These are phyloP conservation scores for Orthosia gothica DNA, from an alignment of 2,888 invertebrate genomes.

Conservation along the genomic window DNA sequence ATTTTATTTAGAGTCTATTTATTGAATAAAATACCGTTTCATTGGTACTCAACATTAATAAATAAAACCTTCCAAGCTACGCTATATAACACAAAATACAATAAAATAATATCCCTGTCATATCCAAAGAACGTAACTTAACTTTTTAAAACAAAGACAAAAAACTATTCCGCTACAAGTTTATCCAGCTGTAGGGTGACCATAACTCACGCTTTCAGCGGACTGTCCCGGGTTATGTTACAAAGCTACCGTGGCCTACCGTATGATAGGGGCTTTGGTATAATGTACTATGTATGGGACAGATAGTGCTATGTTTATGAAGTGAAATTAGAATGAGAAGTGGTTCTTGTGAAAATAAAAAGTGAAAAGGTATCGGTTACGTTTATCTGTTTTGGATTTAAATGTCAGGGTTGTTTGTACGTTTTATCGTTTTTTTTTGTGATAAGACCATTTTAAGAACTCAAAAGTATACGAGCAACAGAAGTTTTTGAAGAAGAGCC, in stretches of 20 bases:
- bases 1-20: no score
- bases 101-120: slow-evolving; percentile 73
- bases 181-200: slow-evolving; percentile 72
- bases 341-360: slow-evolving; percentile 12
- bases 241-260: slow-evolving; percentile 61
- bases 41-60: neutral
- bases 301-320: slow-evolving; percentile 36
- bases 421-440: neutral
- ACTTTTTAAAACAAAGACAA: slow-evolving; percentile 74
- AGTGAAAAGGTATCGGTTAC: slow-evolving; percentile 17
- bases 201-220: slow-evolving; percentile 65
- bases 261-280: slow-evolving; percentile 33
- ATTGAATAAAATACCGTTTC: neutral
- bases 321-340: slow-evolving; percentile 8
- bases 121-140: slow-evolving; percentile 77
- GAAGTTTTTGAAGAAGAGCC: no score
- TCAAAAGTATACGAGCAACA: no score
- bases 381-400: slow-evolving; percentile 40
- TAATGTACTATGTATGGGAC: slow-evolving; percentile 40
- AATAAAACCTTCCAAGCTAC: slow-evolving; percentile 6
- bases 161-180: slow-evolving; percentile 76
- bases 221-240: slow-evolving; percentile 60
- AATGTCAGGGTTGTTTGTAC: neutral
- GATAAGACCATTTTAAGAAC: no score
- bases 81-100: slow-evolving; percentile 37